Conservation (phyloP, 2,797 vertebrate genomes). For the Helarctos malayanus region DNA sequence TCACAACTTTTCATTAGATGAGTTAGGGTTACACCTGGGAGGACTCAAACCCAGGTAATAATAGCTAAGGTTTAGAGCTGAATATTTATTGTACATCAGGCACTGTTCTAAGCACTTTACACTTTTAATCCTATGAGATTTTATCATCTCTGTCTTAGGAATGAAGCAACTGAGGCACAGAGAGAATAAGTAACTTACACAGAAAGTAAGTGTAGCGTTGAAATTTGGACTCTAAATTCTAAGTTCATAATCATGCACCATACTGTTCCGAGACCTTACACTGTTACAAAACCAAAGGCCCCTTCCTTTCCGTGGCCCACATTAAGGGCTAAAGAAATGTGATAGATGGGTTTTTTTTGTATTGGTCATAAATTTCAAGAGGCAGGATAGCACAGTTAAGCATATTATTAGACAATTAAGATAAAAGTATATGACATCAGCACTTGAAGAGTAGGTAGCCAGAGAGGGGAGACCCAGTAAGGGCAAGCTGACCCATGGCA, state of each 20-base stretch:
- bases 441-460: neutral
- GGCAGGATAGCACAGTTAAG: neutral
- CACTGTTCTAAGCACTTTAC: neutral
- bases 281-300: neutral
- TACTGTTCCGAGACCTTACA: neutral
- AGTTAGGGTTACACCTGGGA: neutral
- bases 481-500: neutral
- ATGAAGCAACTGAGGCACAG: slow-evolving; percentile 17
- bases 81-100: neutral
- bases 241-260: neutral
- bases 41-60: neutral
- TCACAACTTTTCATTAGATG: neutral
- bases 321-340: neutral
- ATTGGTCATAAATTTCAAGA: neutral
- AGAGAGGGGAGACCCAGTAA: neutral
- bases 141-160: neutral
- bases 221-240: neutral
- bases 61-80: neutral
- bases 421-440: neutral
- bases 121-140: neutral
- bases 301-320: neutral
- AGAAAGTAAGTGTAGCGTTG: neutral
- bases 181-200: neutral
- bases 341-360: neutral
- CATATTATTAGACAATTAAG: slow-evolving; percentile 9